Base-by-base conservation (phyloP, 1,140 invertebrate species). In the Phthorimaea operculella region DNA sequence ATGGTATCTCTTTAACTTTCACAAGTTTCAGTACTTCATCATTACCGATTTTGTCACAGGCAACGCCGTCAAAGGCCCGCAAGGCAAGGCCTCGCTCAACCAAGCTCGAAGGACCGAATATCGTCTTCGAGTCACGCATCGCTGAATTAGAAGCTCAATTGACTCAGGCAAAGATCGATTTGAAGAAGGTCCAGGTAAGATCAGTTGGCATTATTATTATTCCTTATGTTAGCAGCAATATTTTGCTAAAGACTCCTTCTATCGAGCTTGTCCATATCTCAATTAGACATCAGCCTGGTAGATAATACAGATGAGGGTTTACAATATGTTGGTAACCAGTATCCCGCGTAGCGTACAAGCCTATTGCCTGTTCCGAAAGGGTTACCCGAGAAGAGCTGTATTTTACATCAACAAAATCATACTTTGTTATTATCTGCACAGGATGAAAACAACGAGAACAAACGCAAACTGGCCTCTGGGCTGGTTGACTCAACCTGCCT, bases 61-160 rank as follows among this genome's bases (percentile, higher is more conserved):
- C 59, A 11, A 69, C 76, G 9, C 72, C 76, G 52, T 66, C 70
- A 0, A 83, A 78, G 51, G 44, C 68, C 39, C 75, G 78, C 15
- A 72, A 64, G 44, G 39, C 63, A 3, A 81, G 69, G 42, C 55
- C 66, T 6, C 84, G 84, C 18, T 58, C 75, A 0, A 73, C 70
- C 5, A 83, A 79, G 60, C 64, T 83, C 12, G 80, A 84, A 70
- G 80, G 83, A 34, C 91, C 92, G 0, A 91, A 89, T 42, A 93
- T 93, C 55, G 89, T 94, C 1, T 93, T 91, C 67, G 93, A 94
- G 76, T 94, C 93, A 0, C 87, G 92, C 54, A 93, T 94, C 39
- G 91, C 92, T n/a, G 93, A 95, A 66, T 68, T 95, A 50, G 93
- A 95, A 74, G 93, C 93, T 0, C 92, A 94, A 62, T 70, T 94